Evolutionary conservation across 1,140 invertebrate genomes (phyloP).

Genomic region (Tribolium castaneum): DNA sequence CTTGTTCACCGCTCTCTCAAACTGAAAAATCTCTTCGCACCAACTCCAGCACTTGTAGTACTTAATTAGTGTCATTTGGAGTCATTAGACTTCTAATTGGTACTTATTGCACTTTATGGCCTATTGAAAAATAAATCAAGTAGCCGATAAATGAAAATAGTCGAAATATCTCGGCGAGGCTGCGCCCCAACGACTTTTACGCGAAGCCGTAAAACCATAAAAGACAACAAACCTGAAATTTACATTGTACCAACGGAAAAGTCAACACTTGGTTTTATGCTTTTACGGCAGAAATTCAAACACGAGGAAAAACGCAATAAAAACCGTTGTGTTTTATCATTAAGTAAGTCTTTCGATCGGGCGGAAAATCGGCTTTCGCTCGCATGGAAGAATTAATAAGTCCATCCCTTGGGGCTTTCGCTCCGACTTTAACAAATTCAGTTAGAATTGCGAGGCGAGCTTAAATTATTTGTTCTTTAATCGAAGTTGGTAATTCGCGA

Average conservation of each 20-base stretch:
- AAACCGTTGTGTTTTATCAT: neutral
- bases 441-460: neutral
- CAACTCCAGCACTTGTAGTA: neutral
- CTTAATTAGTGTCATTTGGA: neutral
- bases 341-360: neutral
- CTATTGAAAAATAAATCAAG: neutral
- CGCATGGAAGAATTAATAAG: constrained; percentile 1
- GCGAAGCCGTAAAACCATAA: constrained; percentile 12
- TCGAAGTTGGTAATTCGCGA: neutral
- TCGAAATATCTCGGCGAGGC: neutral
- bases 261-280: constrained; percentile 1
- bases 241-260: constrained; percentile 27
- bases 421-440: neutral
- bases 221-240: constrained; percentile 26
- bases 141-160: neutral
- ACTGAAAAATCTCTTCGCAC: neutral
- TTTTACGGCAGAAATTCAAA: constrained; percentile 19
- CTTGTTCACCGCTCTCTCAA: neutral
- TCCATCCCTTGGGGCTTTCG: neutral
- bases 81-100: neutral
- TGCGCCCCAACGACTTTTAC: constrained; percentile 14
- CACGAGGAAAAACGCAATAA: neutral
- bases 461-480: neutral
- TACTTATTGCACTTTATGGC: neutral
- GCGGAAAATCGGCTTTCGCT: constrained; percentile 14